Percentiles rank a stretch among this genome's conserved stretches.
Conservation (phyloP, 2,113 vertebrate genomes). For the Sturnus vulgaris region DNA sequence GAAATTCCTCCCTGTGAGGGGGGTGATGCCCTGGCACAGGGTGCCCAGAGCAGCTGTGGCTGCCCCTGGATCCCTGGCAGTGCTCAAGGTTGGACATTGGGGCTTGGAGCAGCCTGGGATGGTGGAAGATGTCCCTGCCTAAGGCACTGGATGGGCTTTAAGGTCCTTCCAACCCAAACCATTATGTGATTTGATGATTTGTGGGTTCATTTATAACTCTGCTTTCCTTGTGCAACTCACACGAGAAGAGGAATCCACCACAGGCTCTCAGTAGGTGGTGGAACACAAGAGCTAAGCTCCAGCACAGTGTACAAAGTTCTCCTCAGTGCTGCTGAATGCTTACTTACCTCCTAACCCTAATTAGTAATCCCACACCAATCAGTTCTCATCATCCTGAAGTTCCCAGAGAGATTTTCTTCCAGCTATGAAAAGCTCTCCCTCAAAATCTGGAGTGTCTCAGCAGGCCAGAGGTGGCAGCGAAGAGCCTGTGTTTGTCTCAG, state of each 20-base stretch:
- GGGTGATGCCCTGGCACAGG: neutral
- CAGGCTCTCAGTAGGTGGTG: neutral
- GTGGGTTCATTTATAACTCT: neutral
- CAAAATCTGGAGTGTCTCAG: neutral
- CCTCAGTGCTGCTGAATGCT: neutral
- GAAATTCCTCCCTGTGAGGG: neutral
- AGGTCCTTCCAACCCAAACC: neutral
- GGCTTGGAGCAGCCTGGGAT: neutral
- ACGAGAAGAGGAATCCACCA: neutral
- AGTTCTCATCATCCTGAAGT: neutral
- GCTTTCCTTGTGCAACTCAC: neutral
- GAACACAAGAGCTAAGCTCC: neutral
- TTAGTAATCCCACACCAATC: neutral
- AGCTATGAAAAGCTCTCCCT: neutral
- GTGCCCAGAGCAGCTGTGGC: neutral
- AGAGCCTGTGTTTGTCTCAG: neutral
- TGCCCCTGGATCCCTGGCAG: neutral
- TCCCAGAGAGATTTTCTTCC: neutral
- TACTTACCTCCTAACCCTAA: neutral
- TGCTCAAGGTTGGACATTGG: accelerated
- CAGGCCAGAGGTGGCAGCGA: neutral
- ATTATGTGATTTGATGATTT: neutral
- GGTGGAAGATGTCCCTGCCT: neutral
- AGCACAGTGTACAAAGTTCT: neutral
- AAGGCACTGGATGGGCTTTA: accelerated